These are phyloP conservation scores for Antechinus stuartii DNA, from an alignment of 2,113 vertebrate species.

Conservation along the genomic window DNA sequence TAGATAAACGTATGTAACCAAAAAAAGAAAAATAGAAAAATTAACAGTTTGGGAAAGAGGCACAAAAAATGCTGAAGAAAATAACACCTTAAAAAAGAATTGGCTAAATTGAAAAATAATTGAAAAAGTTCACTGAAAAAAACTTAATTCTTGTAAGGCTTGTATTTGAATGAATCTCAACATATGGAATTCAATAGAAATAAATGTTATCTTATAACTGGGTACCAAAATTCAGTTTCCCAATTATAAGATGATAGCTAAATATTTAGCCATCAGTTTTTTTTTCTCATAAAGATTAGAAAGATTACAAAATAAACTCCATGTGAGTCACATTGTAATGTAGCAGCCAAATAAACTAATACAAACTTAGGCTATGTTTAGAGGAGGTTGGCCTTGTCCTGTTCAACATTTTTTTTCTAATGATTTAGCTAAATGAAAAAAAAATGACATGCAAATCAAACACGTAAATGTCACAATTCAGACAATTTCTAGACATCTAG, in stretches of 20 bases:
- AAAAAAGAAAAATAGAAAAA: too few species aligned
- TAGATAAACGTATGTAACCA: too few species aligned
- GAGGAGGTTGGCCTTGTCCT: background rate
- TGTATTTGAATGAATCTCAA: background rate
- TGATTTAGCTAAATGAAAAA: background rate
- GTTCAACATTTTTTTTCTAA: background rate
- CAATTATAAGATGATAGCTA: background rate
- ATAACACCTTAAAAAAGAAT: too few species aligned
- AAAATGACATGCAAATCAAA: background rate
- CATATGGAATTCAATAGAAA: background rate
- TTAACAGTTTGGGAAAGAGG: too few species aligned
- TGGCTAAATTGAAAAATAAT: too few species aligned
- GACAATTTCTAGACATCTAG: background rate
- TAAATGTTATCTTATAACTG: background rate
- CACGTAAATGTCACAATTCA: background rate
- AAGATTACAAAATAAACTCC: background rate
- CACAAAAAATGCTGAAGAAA: too few species aligned
- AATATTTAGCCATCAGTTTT: background rate
- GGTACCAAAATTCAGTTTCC: background rate
- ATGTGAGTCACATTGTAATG: background rate
- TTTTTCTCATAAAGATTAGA: background rate
- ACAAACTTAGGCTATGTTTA: background rate
- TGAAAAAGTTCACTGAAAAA: too few species aligned
- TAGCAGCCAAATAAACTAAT: background rate
- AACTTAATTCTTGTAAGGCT: too few species aligned